These are phyloP conservation scores for Rosalia funebris DNA, from an alignment of 2,888 invertebrate genomes.

Conservation along the genomic window DNA sequence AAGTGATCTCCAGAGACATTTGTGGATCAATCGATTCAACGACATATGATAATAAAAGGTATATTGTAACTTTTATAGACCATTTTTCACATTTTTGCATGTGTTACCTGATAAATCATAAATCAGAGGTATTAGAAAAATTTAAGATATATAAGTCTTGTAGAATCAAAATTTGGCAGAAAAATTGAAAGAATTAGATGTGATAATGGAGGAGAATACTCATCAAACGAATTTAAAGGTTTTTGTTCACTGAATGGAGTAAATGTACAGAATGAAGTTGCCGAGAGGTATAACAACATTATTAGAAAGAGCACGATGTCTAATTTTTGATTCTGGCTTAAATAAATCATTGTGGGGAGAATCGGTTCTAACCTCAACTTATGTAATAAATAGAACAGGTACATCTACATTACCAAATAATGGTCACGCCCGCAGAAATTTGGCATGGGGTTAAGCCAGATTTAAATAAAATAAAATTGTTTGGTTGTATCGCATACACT, in stretches of 20 bases:
- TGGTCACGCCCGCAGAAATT: no score
- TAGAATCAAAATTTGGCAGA: constrained; percentile 1
- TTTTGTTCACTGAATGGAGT: no score
- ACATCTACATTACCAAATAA: constrained; percentile 45
- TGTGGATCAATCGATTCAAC: neutral
- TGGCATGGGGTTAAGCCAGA: constrained; percentile 48
- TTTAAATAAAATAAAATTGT: constrained; percentile 49
- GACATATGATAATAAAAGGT: neutral
- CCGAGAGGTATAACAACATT: neutral
- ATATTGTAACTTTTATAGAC: neutral
- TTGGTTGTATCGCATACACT: constrained; percentile 49
- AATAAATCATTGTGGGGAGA: constrained; percentile 7
- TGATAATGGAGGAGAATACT: no score
- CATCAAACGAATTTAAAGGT: no score
- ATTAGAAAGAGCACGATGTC: neutral
- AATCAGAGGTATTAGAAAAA: neutral
- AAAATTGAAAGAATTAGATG: constrained; percentile 3
- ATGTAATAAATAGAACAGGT: constrained; percentile 8
- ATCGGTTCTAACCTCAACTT: neutral
- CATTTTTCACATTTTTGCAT: constrained; percentile 7
- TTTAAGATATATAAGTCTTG: constrained; percentile 1
- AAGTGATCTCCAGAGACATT: neutral
- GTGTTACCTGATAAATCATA: neutral
- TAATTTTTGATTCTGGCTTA: neutral
- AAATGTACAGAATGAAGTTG: constrained; percentile 1